Evolutionary conservation across 2,888 invertebrate genomes (phyloP).

Genomic region (Holacanthella duospinosa): DNA sequence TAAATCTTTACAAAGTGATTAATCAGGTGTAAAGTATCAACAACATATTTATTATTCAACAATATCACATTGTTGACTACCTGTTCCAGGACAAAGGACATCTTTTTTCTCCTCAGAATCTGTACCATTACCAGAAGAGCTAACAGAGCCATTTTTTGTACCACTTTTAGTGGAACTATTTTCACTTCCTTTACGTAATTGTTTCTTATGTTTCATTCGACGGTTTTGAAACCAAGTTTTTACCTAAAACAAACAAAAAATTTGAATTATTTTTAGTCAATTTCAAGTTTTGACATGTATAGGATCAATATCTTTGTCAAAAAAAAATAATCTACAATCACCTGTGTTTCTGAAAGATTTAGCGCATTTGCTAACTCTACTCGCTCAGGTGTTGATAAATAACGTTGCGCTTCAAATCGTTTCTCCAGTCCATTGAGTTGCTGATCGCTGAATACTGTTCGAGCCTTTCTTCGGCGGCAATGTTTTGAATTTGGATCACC

Average conservation of each 20-base stretch:
- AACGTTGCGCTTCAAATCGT: slow-evolving; percentile 85
- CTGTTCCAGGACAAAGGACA: not conserved
- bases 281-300: not conserved
- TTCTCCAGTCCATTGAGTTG: slow-evolving; percentile 74
- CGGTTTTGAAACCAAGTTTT: slow-evolving; percentile 98
- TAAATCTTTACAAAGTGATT: slow-evolving; percentile 18
- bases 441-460: slow-evolving; percentile 70
- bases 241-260: slow-evolving; percentile 50
- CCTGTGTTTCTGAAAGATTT: slow-evolving; percentile 81
- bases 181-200: slow-evolving; percentile 52
- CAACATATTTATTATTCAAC: not conserved
- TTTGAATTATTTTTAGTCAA: not conserved
- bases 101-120: slow-evolving; percentile 17
- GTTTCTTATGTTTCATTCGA: slow-evolving; percentile 93
- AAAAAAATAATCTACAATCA: slow-evolving; percentile 32
- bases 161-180: slow-evolving; percentile 14
- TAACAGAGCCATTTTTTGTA: slow-evolving; percentile 15
- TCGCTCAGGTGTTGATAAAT: slow-evolving; percentile 89
- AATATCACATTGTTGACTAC: not conserved
- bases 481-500: slow-evolving; percentile 57
- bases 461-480: slow-evolving; percentile 87
- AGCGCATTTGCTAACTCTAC: slow-evolving; percentile 87
- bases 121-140: slow-evolving; percentile 18
- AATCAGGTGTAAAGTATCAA: not conserved
- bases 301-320: too few species aligned